These are phyloP conservation scores for Eulemur rubriventer DNA, from an alignment of 2,797 vertebrate genomes.

Conservation along the genomic window DNA sequence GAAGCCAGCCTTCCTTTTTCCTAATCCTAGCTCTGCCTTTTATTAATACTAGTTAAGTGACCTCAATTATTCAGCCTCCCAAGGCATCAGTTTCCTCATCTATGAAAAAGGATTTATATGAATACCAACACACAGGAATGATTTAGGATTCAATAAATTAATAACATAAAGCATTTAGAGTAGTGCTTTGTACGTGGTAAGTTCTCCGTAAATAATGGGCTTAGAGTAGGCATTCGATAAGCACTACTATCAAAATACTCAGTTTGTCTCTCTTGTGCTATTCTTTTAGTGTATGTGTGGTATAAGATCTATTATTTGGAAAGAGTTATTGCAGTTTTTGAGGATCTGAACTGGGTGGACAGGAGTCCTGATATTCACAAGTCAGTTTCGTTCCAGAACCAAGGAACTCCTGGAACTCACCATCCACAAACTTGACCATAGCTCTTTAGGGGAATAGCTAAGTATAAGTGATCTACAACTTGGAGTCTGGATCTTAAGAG, in stretches of 20 bases:
- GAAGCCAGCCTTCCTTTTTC: not conserved
- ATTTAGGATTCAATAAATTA: not conserved
- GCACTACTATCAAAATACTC: not conserved
- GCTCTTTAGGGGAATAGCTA: not conserved
- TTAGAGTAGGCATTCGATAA: not conserved
- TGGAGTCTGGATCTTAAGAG: not conserved
- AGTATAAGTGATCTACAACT: not conserved
- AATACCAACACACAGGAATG: not conserved
- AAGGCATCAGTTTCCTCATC: not conserved
- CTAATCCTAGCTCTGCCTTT: not conserved
- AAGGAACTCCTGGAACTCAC: not conserved
- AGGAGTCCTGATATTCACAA: not conserved
- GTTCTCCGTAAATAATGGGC: not conserved
- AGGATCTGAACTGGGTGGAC: not conserved
- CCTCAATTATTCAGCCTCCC: not conserved
- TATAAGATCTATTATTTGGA: not conserved
- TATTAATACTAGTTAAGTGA: not conserved
- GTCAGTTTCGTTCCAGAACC: conserved; percentile 7
- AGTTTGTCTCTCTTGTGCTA: not conserved
- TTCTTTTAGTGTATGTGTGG: not conserved
- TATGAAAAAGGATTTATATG: not conserved
- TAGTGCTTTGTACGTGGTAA: not conserved
- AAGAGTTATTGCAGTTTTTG: not conserved
- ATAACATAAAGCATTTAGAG: not conserved
- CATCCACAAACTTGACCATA: not conserved